A percentile compares a stretch with the other conserved stretches of the same genome.
phyloP scores from a whole-genome alignment of 2,888 invertebrate genomes.

The Synergus japonicus region DNA sequence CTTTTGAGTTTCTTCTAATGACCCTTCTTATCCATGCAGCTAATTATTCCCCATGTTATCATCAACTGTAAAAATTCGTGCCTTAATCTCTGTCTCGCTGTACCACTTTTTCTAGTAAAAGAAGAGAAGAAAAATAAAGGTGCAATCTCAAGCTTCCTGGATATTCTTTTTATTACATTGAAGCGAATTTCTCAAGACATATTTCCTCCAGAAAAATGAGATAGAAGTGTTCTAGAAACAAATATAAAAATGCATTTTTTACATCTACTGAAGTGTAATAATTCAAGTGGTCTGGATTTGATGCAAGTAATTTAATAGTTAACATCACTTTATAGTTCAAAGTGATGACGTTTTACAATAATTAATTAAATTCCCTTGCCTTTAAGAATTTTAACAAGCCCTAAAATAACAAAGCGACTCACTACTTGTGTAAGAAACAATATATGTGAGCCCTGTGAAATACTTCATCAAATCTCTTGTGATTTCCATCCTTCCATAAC shows the following conservation, averaged over 20 bases:
- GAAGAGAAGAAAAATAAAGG: not conserved
- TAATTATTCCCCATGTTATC: not conserved
- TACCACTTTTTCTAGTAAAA: not conserved
- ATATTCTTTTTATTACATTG: not conserved
- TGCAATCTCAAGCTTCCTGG: not conserved
- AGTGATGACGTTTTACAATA: no score
- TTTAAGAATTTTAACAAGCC: not conserved
- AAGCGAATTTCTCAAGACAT: not conserved
- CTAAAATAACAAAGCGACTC: not conserved
- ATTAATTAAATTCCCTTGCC: no score
- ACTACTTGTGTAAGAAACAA: not conserved
- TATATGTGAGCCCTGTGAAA: not conserved
- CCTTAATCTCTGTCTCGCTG: not conserved
- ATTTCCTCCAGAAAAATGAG: not conserved
- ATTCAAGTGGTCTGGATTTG: no score
- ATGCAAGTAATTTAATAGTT: no score
- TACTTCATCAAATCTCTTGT: constrained; percentile 5
- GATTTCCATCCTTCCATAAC: constrained; percentile 6
- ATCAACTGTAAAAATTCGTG: not conserved
- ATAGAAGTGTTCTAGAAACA: not conserved
- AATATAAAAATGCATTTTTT: not conserved
- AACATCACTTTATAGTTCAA: no score
- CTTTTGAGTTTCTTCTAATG: not conserved
- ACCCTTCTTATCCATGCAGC: not conserved
- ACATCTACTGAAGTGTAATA: no score